These are phyloP conservation scores for Anhinga rufa DNA, from an alignment of 2,113 vertebrate genomes.

Conservation along the genomic window DNA sequence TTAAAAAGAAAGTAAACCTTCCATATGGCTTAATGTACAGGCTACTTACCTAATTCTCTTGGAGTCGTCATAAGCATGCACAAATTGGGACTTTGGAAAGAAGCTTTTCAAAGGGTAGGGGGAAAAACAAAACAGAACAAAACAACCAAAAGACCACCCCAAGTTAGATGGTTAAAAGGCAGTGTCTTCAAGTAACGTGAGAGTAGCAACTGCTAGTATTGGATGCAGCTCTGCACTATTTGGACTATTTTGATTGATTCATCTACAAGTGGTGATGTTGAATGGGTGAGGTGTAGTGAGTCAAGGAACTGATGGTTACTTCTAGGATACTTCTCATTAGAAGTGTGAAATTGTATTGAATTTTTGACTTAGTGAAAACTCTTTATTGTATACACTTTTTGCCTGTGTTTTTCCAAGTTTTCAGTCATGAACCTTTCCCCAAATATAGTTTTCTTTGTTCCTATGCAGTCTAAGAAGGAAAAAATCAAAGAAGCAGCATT, in stretches of 20 bases:
- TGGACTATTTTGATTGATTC: background rate
- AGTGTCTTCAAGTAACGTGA: background rate
- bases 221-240: background rate
- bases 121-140: background rate
- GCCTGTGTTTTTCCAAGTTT: background rate
- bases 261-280: background rate
- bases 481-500: background rate
- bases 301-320: background rate
- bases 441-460: background rate
- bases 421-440: background rate
- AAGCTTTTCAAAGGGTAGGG: background rate
- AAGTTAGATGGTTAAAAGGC: background rate
- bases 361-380: background rate
- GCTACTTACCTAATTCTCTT: background rate
- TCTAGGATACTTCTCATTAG: background rate
- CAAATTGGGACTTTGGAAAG: background rate
- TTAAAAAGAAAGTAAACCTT: background rate
- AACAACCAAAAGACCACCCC: background rate
- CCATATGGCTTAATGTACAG: background rate
- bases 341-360: background rate
- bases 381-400: background rate
- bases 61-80: background rate
- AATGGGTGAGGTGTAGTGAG: background rate
- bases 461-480: background rate
- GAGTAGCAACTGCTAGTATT: background rate